Evolutionary conservation across 1,140 invertebrate species (phyloP), one percentile per base, ranked within the genome.

Genomic region (Ostrea denselamellosa): DNA sequence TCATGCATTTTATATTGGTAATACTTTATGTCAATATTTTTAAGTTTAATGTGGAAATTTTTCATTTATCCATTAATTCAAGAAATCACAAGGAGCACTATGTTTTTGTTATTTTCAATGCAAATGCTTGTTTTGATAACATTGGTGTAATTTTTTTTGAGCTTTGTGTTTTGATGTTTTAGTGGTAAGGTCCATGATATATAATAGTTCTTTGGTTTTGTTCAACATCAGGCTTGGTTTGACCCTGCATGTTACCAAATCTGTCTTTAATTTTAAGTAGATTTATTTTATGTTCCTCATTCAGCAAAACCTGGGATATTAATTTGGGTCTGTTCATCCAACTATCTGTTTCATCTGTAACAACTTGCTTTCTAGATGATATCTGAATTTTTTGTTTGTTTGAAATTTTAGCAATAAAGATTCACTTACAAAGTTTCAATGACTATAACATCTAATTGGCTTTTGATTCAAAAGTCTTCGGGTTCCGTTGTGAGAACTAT

Each of bases 161-260:
- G 68, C 25, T 77, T 77, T 17, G 28, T 77, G 68, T 77, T 77
- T 22, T 77, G 68, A 77, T 14, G 5, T 10, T 28, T 34, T 25
- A 77, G 65, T 68, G 22, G 5, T 68, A 25, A 25, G 25, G 68
- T 22, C 22, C 65, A n/a, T 25, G 65, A 22, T 2, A 8, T 71
- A 8, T n/a, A 25, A 25, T 25, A 28, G 22, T 28, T 77, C 68
- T 77, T 77, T 77, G 68, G 68, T 77, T 77, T 34, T 77, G 9
- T 22, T 28, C 10, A 9, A 77, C 22, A 14, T 77, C 68, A 77
- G 68, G 9, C 28, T 77, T 77, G 68, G 68, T 77, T 77, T 77
- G 68, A 77, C 68, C 68, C 68, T 77, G 68, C 68, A 77, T 77
- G 68, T 77, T 77, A 77, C 17, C 68, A 77, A 77, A 14, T 25